Evolutionary conservation across 2,888 invertebrate genomes (phyloP).

Genomic region (Tanytarsus gracilentus): DNA sequence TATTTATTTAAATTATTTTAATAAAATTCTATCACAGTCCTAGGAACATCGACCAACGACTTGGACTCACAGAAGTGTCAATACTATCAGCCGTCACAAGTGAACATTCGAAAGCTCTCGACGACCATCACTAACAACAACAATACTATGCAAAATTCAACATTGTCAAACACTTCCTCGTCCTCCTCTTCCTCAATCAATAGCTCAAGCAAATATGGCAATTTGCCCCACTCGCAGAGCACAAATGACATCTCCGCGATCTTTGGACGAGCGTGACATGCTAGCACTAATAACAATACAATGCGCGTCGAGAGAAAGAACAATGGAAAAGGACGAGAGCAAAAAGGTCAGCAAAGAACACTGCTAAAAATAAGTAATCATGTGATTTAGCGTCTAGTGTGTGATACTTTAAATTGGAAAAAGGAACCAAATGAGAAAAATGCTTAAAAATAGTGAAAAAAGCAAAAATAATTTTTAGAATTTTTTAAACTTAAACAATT

Average conservation of each 20-base stretch:
- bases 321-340: conserved; percentile 1
- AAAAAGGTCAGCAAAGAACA: conserved; percentile 1
- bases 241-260: conserved; percentile 57
- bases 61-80: conserved; percentile 39
- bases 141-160: conserved; percentile 9
- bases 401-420: neutral
- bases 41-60: conserved; percentile 40
- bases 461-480: no score
- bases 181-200: conserved; percentile 14
- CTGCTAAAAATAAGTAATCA: conserved; percentile 1
- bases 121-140: conserved; percentile 29
- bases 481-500: no score
- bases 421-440: neutral
- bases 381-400: conserved; percentile 18
- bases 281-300: conserved; percentile 36
- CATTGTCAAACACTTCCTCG: conserved; percentile 4
- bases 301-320: neutral
- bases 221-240: conserved; percentile 55
- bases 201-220: conserved; percentile 33
- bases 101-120: conserved; percentile 27
- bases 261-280: conserved; percentile 54
- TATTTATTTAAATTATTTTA: neutral
- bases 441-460: no score
- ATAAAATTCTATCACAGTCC: conserved; percentile 30
- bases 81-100: conserved; percentile 41